phyloP scores from a whole-genome alignment of 1,140 invertebrate genomes.

The Megalopta genalis region DNA sequence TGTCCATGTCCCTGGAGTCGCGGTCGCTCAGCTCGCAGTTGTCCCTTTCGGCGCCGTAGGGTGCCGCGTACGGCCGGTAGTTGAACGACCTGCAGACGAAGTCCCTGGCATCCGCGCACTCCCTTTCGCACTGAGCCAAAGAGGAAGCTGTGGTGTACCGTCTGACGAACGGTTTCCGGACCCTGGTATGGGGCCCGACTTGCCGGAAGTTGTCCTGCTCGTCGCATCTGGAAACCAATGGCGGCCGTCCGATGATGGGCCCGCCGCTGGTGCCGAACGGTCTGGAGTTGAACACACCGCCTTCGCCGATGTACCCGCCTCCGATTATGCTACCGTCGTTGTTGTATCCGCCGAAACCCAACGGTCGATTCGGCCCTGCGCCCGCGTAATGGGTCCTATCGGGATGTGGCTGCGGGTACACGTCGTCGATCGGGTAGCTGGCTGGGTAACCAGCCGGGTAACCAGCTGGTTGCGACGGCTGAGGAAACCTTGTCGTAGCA shows the following conservation, averaged over 20 bases:
- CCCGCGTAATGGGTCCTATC: constrained; percentile 69
- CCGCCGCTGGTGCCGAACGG: constrained; percentile 74
- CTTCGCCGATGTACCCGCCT: constrained; percentile 77
- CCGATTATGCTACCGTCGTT: constrained; percentile 74
- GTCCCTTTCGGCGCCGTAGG: constrained; percentile 86
- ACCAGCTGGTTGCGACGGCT: constrained; percentile 11
- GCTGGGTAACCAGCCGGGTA: constrained; percentile 38
- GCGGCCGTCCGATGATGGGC: constrained; percentile 76
- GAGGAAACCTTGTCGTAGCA: constrained; percentile 55
- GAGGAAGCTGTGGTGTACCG: constrained; percentile 87
- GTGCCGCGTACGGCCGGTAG: constrained; percentile 83
- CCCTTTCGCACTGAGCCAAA: constrained; percentile 88
- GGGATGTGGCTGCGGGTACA: constrained; percentile 52
- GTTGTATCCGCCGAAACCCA: constrained; percentile 70
- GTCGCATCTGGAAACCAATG: constrained; percentile 84
- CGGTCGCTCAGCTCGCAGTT: constrained; percentile 94
- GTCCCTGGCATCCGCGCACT: constrained; percentile 90
- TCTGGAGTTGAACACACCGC: constrained; percentile 73
- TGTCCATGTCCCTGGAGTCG: constrained; percentile 90
- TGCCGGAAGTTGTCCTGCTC: constrained; percentile 90
- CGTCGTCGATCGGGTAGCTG: constrained; percentile 60
- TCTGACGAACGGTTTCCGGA: constrained; percentile 89
- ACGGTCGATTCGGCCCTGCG: constrained; percentile 63
- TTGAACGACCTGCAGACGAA: constrained; percentile 93
- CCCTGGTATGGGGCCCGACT: constrained; percentile 86